Base-by-base conservation (phyloP, 2,113 vertebrate species). In the Ginglymostoma cirratum region DNA sequence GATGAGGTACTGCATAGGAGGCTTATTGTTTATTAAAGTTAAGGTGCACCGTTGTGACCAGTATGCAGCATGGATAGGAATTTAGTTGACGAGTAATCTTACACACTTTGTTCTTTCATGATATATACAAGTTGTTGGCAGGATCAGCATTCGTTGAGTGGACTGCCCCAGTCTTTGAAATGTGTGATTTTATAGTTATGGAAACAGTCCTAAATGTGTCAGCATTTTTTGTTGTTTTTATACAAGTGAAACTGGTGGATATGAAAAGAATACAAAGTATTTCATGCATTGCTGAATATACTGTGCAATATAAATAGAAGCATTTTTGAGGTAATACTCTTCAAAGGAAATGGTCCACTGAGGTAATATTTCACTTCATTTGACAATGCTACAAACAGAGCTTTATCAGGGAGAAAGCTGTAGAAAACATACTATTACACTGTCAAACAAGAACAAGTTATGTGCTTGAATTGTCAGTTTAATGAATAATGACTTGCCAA, bases 381-480 rank as follows among this genome's bases (percentile, higher is more conserved):
- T 55, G 78, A n/a, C n/a, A 38, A 80, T 15, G 78, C 34, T 80
- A n/a, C 10, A 38, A 80, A 89, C 48, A 42, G n/a, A 38, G n/a
- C 17, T 85, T 55, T 85, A 19, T 23, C 80, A 85, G n/a, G 42
- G 80, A 85, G 80, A 19, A 38, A 85, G 15, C 52, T 48, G 23
- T 10, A 30, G 30, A 89, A 52, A 69, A 69, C 14, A 69, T 45
- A 52, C 23, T 3, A 21, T 48, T 87, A 21, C 45, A 87, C 85
- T 48, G 19, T 87, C 85, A 87, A 14, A 87, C 48, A 48, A 87
- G 85, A 45, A 52, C 21, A 89, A 89, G 55, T 89, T 52, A 89
- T 89, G 17, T 89, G 80, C 80, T 85, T 85, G 80, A 85, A 85
- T 85, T 85, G 86, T 89, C 55, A 48, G 86, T 5, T 52, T 89